Evolutionary conservation across 1,140 invertebrate genomes (phyloP), one percentile per base, ranked within the genome.

Genomic region (Heliconius nattereri): DNA sequence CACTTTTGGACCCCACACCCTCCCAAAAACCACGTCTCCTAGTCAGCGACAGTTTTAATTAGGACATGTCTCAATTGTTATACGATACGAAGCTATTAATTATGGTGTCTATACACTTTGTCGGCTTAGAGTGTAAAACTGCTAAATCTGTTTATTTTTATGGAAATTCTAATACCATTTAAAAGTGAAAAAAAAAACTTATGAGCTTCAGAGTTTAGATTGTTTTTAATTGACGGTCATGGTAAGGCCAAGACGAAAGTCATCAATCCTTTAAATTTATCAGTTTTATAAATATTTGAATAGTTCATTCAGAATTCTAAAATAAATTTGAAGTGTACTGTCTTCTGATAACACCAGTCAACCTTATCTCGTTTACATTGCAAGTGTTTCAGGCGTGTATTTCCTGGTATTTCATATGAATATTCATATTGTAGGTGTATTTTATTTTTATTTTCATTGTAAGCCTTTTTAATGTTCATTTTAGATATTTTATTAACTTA

Each of bases 211-310:
- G 13, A 45, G 13, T 16, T 11, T 40, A 13, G 40, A 1, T 40
- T 9, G 1, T 57, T 57, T 57, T 23, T 57, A 20, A 57, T 57
- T 23, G 54, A 57, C 54, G 54, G n/a, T 57, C n/a, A 9, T n/a
- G 26, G 60, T 66, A 23, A 66, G 11, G 54, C 54, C n/a, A 66
- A 16, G 1, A 66, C 7, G 3, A 11, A 66, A 66, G 26, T 66
- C 60, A 66, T 29, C 5, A 29, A 66, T 26, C 60, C n/a, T 37
- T 72, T n/a, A 72, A 20, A 19, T 7, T 37, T 72, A 72, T 72
- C 71, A 72, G 7, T 72, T 37, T 35, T n/a, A 37, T 40, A 72
- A 72, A 72, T 72, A 72, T 72, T 72, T 72, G 32, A 72, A 20
- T 9, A 72, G 29, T 72, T 72, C 32, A 26, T 37, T 72, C 71